Conservation (phyloP, 92 coral and sea anemone species). For the Porites evermanni region DNA sequence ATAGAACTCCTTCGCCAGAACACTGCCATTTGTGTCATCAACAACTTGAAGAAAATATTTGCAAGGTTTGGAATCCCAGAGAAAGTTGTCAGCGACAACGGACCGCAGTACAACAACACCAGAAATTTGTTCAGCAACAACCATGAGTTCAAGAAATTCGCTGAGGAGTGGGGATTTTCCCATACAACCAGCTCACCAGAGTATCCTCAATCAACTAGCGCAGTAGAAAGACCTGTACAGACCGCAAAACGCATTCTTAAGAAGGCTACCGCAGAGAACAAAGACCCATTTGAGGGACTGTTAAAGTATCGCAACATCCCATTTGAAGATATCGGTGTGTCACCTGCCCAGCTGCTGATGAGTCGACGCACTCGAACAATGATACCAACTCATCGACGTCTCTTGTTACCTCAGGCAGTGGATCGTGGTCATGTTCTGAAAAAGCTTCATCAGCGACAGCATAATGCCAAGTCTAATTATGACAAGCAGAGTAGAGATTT, state of each 20-base stretch:
- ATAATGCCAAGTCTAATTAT: conserved; percentile 18
- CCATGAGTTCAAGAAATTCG: conserved; percentile 60
- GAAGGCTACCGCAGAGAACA: conserved; percentile 47
- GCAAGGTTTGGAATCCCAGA: conserved; percentile 49
- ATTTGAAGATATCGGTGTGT: conserved; percentile 51
- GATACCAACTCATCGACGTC: conserved; percentile 56
- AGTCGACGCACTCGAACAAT: conserved; percentile 36
- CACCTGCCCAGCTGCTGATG: conserved; percentile 48
- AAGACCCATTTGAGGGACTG: conserved; percentile 50
- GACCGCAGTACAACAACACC: conserved; percentile 54
- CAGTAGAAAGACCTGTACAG: conserved; percentile 60
- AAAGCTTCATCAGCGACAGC: conserved; percentile 39
- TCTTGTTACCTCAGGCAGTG: conserved; percentile 40
- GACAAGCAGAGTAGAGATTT: conserved; percentile 42
- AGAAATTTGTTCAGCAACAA: conserved; percentile 42
- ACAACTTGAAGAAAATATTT: conserved; percentile 53
- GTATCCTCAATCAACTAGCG: conserved; percentile 55
- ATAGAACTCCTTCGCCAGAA: conserved; percentile 53
- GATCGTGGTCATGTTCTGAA: conserved; percentile 46
- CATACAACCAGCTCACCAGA: conserved; percentile 50
- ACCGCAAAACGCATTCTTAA: conserved; percentile 55
- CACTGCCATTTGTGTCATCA: conserved; percentile 52
- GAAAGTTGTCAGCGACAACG: conserved; percentile 49
- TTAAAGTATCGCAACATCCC: conserved; percentile 55
- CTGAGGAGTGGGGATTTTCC: conserved; percentile 49